Evolutionary conservation across 2,888 invertebrate genomes (phyloP).

Genomic region (Ennomos erosarius): DNA sequence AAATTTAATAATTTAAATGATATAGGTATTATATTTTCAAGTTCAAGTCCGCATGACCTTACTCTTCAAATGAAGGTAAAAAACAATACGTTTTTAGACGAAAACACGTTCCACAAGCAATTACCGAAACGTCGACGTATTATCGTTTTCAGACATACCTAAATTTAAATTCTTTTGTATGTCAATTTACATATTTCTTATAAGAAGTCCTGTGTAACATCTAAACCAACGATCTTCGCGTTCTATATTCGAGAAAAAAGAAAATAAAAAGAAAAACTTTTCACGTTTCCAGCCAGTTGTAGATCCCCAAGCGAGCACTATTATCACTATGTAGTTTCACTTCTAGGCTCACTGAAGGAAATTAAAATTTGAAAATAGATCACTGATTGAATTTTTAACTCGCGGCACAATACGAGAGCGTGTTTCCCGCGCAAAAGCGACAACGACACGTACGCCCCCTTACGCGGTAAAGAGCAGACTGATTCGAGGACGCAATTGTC

Average conservation of each 20-base stretch:
- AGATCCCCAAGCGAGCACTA: slow-evolving; percentile 26
- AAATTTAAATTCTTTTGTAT: slow-evolving; percentile 61
- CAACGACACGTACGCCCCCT: slow-evolving; percentile 56
- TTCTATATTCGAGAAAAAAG: slow-evolving; percentile 38
- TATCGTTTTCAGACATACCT: slow-evolving; percentile 48
- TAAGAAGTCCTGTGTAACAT: slow-evolving; percentile 26
- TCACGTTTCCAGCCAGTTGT: slow-evolving; percentile 28
- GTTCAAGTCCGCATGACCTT: slow-evolving; percentile 37
- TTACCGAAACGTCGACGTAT: slow-evolving; percentile 43
- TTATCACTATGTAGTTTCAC: slow-evolving; percentile 35
- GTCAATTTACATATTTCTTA: slow-evolving; percentile 52
- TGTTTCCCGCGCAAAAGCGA: slow-evolving; percentile 67
- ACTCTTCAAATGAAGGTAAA: slow-evolving; percentile 32
- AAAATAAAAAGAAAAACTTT: slow-evolving; percentile 24
- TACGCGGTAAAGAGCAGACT: slow-evolving; percentile 53
- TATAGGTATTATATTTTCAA: slow-evolving; percentile 20
- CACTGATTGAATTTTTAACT: slow-evolving; percentile 40
- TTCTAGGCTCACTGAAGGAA: slow-evolving; percentile 25
- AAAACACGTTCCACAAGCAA: slow-evolving; percentile 43
- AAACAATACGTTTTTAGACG: slow-evolving; percentile 35
- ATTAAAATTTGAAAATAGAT: slow-evolving; percentile 31
- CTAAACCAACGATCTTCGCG: slow-evolving; percentile 58
- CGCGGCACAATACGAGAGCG: slow-evolving; percentile 39
- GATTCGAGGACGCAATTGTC: slow-evolving; percentile 46
- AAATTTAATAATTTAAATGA: slow-evolving; percentile 11